A percentile compares a stretch with the other conserved stretches of the same genome.
These are phyloP conservation scores for Aplysina aerophoba DNA, from an alignment of 37 sponge, comb jelly and placozoan species.

Conservation along the genomic window DNA sequence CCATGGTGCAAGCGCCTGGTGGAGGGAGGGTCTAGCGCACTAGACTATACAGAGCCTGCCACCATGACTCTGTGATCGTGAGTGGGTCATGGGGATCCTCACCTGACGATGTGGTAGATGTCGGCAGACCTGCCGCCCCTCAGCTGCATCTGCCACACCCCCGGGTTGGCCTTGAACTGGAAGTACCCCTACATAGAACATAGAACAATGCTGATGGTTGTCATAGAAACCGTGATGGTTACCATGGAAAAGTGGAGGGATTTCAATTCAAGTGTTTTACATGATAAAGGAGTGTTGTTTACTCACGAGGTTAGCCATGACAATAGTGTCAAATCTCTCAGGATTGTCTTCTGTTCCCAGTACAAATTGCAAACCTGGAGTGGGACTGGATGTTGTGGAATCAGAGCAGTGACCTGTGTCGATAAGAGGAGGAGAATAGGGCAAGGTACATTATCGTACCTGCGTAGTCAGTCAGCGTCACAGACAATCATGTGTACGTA, in stretches of 20 bases:
- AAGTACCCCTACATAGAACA: constrained; percentile 80
- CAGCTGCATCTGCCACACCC: constrained; percentile 82
- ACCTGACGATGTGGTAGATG: constrained; percentile 78
- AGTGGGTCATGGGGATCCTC: no score
- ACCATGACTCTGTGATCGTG: no score
- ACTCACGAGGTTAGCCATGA: constrained; percentile 94
- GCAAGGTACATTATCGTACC: background rate
- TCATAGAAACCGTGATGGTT: background rate
- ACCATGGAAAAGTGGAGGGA: background rate
- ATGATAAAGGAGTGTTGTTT: no score
- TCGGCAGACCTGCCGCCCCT: constrained; percentile 82
- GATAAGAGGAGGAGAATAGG: background rate
- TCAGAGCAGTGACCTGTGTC: constrained; percentile 83
- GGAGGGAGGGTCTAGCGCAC: no score
- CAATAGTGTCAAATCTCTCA: constrained; percentile 85
- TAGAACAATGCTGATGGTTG: no score
- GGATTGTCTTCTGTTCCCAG: constrained; percentile 71
- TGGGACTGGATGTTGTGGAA: constrained; percentile 58
- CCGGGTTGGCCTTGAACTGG: constrained; percentile 92
- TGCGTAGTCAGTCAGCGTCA: background rate
- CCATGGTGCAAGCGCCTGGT: no score
- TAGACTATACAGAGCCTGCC: no score
- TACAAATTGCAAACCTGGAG: constrained; percentile 86
- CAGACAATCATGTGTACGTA: background rate
- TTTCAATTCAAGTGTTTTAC: no score